Percentiles rank a stretch among this genome's conserved stretches.
Evolutionary conservation across 2,888 invertebrate species (phyloP).

Genomic region (Choristoneura rosaceana): DNA sequence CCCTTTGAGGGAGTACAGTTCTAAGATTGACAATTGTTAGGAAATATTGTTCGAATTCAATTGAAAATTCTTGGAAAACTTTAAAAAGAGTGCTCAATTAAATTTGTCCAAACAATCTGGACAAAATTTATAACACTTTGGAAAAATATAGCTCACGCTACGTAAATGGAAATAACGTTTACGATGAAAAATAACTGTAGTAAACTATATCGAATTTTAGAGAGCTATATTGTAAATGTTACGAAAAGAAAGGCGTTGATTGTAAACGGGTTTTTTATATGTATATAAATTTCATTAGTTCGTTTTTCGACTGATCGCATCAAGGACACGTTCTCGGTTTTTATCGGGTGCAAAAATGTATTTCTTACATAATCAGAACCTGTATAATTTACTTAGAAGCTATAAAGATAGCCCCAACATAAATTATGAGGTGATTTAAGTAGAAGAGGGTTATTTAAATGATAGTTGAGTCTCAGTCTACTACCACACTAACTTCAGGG

Average conservation of each 20-base stretch:
- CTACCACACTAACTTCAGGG: constrained; percentile 72
- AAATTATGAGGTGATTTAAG: constrained; percentile 86
- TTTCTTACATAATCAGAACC: constrained; percentile 86
- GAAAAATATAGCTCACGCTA: constrained; percentile 54
- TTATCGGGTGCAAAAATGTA: constrained; percentile 18
- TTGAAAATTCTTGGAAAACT: no score
- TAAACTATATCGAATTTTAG: constrained; percentile 62
- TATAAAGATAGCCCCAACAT: constrained; percentile 66
- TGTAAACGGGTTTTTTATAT: not conserved
- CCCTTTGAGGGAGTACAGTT: no score
- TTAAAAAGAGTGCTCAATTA: no score
- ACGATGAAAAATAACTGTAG: constrained; percentile 1
- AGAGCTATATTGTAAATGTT: constrained; percentile 55
- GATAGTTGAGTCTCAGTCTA: constrained; percentile 74
- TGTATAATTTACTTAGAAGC: constrained; percentile 84
- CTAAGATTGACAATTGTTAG: no score
- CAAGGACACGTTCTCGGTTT: constrained; percentile 13
- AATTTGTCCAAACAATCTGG: no score
- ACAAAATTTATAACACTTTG: no score
- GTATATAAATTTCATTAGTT: constrained; percentile 13
- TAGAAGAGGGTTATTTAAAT: constrained; percentile 77
- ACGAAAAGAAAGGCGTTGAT: constrained; percentile 29
- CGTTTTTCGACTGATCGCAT: constrained; percentile 32
- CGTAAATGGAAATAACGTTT: constrained; percentile 49
- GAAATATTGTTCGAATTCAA: no score